Percentiles rank a stretch among this genome's conserved stretches.
Conservation (phyloP, 2,888 invertebrate genomes). For the Ypsolopha sequella region DNA sequence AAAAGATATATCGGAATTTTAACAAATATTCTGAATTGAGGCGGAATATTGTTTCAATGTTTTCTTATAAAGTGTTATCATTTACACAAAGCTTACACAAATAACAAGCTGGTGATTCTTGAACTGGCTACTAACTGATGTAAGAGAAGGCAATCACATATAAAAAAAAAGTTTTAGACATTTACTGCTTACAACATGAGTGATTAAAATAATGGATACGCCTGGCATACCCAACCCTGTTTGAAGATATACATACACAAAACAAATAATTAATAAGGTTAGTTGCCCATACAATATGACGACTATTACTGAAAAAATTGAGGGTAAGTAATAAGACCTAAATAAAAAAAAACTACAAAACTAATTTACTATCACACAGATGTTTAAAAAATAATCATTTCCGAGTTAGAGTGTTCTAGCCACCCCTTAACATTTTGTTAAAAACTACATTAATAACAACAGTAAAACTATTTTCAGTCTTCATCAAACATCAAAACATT, state of each 20-base stretch:
- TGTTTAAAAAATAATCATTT: not conserved
- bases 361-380: not conserved
- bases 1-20: no score
- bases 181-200: no score
- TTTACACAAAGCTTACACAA: no score
- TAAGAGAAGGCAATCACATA: no score
- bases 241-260: no score
- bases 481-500: constrained; percentile 45
- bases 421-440: constrained; percentile 14
- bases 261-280: not conserved
- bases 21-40: no score
- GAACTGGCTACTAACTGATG: no score
- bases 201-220: no score
- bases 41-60: no score
- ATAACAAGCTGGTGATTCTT: no score
- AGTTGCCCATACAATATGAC: not conserved
- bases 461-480: constrained; percentile 56
- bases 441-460: constrained; percentile 34
- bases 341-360: constrained; percentile 3
- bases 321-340: not conserved
- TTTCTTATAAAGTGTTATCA: no score
- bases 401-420: not conserved
- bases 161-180: no score
- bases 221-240: not conserved
- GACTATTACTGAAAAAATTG: not conserved